Conservation (phyloP, 2,888 invertebrate species). For the Drosophila helvetica region DNA sequence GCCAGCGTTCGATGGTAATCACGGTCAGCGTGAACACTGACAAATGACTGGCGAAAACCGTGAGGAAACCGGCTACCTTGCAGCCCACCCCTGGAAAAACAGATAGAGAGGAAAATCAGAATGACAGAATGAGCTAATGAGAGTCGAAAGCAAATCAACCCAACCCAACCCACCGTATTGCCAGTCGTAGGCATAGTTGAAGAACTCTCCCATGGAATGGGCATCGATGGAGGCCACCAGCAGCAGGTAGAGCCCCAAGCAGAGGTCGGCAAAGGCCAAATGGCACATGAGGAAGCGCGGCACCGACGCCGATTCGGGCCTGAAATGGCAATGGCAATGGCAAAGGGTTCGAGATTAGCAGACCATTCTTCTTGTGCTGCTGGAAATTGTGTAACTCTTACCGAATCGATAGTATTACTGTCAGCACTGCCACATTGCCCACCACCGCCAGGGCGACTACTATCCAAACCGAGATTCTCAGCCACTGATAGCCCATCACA, state of each 20-base stretch:
- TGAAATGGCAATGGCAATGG: slow-evolving; percentile 49
- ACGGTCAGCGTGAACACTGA: slow-evolving; percentile 94
- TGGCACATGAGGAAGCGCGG: slow-evolving; percentile 91
- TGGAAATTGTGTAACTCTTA: slow-evolving; percentile 43
- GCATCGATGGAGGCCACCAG: slow-evolving; percentile 93
- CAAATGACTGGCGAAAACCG: slow-evolving; percentile 93
- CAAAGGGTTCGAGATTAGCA: neutral
- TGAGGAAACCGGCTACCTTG: slow-evolving; percentile 93
- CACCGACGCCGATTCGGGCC: slow-evolving; percentile 86
- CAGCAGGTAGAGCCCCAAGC: slow-evolving; percentile 93
- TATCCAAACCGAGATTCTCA: slow-evolving; percentile 93
- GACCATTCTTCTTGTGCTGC: neutral
- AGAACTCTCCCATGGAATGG: slow-evolving; percentile 93
- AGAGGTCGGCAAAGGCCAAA: slow-evolving; percentile 94
- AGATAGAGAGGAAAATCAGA: neutral
- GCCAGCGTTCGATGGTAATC: slow-evolving; percentile 93
- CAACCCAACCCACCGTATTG: slow-evolving; percentile 87
- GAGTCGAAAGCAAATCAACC: slow-evolving; percentile 1
- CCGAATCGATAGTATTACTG: slow-evolving; percentile 89
- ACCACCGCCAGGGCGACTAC: slow-evolving; percentile 92
- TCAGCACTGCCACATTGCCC: slow-evolving; percentile 92
- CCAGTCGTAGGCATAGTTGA: slow-evolving; percentile 96
- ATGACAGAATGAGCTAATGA: neutral
- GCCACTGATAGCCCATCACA: slow-evolving; percentile 92
- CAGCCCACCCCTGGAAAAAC: slow-evolving; percentile 88